Evolutionary conservation across 2,113 vertebrate genomes (phyloP), one percentile per base, ranked within the genome.

Genomic region (Phalacrocorax pelagicus): DNA sequence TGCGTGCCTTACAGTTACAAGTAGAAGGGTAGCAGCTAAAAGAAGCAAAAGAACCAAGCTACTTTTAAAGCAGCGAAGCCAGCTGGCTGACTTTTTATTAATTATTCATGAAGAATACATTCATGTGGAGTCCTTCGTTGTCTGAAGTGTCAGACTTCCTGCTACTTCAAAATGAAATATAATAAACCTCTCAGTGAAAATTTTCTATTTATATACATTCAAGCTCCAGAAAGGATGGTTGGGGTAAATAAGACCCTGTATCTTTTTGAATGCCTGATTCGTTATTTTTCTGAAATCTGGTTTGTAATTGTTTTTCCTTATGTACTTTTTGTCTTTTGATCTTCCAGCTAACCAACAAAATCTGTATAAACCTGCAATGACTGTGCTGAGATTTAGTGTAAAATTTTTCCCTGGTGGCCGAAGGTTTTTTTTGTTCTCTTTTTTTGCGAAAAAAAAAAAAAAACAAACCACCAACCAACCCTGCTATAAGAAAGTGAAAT

Each of bases 131-230:
- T 77, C 81, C 74, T 95, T 88, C 81, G 54, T 83, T 94, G 59
- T 81, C 74, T 93, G 85, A 89, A 87, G 58, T 94, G 79, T 95
- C 89, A 95, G 88, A 24, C 78, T 84, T 92, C 44, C 88, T 93
- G 75, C 55, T 78, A 59, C 81, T 88, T 85, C 49, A 79, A 85
- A 91, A 80, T 42, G 51, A 82, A 92, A 90, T 90, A 44, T 34
- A 69, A 94, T 79, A 95, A 93, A 74, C 8, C 27, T 90, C 66
- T 65, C 20, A 6, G 73, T 83, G 87, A 94, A 94, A 78, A 58
- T 42, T 87, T 93, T 80, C 88, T 93, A 44, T 96, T 94, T 90
- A 69, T 93, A 75, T 29, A 58, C 65, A 29, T 81, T 84, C 79
- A 82, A 42, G 72, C 65, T 78, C 34, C 15, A 51, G 63, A 88